Evolutionary conservation across 1,140 invertebrate species (phyloP), one percentile per base, ranked within the genome.

Genomic region (Brachionus rotundiformis): DNA sequence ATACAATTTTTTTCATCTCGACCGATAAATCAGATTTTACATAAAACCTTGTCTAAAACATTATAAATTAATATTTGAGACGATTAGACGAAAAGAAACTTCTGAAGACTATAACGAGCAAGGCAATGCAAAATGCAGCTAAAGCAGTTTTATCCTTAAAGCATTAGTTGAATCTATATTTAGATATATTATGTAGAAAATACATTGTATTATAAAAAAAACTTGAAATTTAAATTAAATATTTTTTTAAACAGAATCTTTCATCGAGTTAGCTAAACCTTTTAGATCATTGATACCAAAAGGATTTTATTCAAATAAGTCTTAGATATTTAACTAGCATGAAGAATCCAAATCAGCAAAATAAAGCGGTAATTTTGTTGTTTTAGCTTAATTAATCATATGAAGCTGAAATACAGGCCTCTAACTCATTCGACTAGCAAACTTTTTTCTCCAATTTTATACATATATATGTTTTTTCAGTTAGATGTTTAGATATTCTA

Each of bases 171-270:
- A 19, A 7, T 54, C 47, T 54, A 54, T 54, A 54, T 54, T 54
- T 54, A 54, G 47, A 54, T 19, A 54, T n/a, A 54, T 54, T 19
- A 54, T 54, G 47, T 19, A 54, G 47, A n/a, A 19, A 54, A 54
- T 54, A 54, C 47, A 54, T 25, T 1, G 47, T 19, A 54, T 23
- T 4, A 16, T 54, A 23, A 54, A 54, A 54, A 54, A 54, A 54
- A 54, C 47, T 54, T 54, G 16, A 54, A 54, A 54, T 19, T 54
- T 54, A 54, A 54, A 54, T 54, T 54, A 54, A 54, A 54, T 54
- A 54, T 54, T 54, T 54, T n/a, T 19, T 19, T 19, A 54, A 19
- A 54, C 47, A 54, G 47, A 54, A 19, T 25, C 47, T 54, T 54
- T 54, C 47, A 54, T 54, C 47, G 47, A 54, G 47, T 54, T 54